Conservation (phyloP, 2,113 vertebrate genomes). For the Porphyrio hochstetteri region DNA sequence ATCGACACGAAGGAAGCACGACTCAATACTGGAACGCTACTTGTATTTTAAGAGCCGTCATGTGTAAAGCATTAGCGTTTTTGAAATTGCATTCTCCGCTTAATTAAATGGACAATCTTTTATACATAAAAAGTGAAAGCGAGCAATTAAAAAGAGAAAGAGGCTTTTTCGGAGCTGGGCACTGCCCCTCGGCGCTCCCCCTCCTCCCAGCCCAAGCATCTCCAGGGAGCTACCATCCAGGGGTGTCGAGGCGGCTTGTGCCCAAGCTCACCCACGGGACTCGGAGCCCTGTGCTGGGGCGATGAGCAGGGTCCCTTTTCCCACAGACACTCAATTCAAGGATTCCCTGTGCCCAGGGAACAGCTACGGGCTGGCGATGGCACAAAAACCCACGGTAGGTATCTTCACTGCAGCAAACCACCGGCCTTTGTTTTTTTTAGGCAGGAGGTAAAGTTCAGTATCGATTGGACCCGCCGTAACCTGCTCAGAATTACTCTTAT, state of each 20-base stretch:
- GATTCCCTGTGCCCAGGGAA: neutral
- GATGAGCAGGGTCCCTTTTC: neutral
- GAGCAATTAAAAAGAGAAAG: constrained; percentile 76
- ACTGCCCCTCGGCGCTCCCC: neutral
- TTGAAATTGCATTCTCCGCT: constrained; percentile 84
- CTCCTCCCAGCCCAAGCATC: neutral
- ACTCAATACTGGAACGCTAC: constrained; percentile 60
- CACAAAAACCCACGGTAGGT: neutral
- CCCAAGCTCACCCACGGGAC: constrained; percentile 23
- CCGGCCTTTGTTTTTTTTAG: constrained; percentile 40
- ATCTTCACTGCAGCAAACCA: neutral
- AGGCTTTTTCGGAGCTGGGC: constrained; percentile 6
- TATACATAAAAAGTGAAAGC: constrained; percentile 83
- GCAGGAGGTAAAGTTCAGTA: constrained; percentile 45
- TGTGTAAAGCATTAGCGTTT: constrained; percentile 85
- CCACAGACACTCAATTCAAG: fast-evolving
- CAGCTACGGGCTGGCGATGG: fast-evolving
- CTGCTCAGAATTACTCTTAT: constrained; percentile 62
- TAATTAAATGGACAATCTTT: constrained; percentile 87
- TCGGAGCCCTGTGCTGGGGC: neutral
- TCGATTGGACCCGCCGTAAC: neutral
- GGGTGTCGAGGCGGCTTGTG: neutral
- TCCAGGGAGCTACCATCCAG: neutral
- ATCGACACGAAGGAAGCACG: neutral
- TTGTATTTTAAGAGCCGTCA: constrained; percentile 84